Percentiles rank a stretch among this genome's conserved stretches.
These are phyloP conservation scores for Catharus ustulatus DNA, from an alignment of 2,797 vertebrate species.

Conservation along the genomic window DNA sequence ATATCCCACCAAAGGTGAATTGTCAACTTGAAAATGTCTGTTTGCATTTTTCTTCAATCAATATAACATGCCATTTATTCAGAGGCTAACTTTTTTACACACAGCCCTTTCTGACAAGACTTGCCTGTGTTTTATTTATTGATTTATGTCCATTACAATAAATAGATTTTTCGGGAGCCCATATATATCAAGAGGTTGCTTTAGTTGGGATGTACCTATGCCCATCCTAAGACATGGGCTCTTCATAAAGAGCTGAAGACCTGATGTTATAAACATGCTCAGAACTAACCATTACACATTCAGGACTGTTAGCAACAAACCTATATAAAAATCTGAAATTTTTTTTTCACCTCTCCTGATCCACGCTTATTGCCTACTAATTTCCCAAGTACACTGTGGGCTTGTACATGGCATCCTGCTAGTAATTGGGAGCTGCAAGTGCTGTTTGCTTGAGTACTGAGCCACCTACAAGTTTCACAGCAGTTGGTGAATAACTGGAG, in stretches of 20 bases:
- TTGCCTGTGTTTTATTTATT: background rate
- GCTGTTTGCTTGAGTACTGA: background rate
- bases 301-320: background rate
- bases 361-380: background rate
- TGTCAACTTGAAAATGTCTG: background rate
- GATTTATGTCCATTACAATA: background rate
- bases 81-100: background rate
- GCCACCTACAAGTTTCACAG: conserved; percentile 50
- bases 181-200: background rate
- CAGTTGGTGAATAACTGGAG: conserved; percentile 40
- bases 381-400: conserved; percentile 7
- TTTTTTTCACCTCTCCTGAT: background rate
- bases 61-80: background rate
- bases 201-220: background rate
- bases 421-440: background rate
- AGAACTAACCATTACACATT: background rate
- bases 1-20: background rate
- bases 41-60: background rate
- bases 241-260: background rate
- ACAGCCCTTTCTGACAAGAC: background rate
- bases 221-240: background rate
- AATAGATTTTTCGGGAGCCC: background rate
- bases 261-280: background rate
- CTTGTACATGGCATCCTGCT: background rate
- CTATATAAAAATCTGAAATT: background rate